These are phyloP conservation scores for Heterotis niloticus DNA, from an alignment of 2,113 vertebrate species.

Conservation along the genomic window DNA sequence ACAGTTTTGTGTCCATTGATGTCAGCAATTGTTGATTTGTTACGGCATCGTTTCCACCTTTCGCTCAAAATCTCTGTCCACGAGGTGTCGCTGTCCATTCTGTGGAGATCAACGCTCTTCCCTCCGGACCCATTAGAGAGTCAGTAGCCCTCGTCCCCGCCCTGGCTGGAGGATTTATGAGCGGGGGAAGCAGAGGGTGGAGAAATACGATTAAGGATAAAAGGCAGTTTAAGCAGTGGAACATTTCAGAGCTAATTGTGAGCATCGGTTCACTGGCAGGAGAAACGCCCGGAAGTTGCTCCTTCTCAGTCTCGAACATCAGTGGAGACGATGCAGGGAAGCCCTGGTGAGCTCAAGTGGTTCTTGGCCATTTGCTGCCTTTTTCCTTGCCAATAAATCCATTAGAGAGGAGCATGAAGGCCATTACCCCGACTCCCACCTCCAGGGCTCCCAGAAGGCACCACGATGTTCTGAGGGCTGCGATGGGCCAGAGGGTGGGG, in stretches of 20 bases:
- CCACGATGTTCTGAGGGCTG: not conserved
- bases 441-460: conserved; percentile 6
- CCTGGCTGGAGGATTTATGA: not conserved
- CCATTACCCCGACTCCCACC: not conserved
- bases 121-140: no score
- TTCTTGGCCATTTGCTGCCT: not conserved
- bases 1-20: no score
- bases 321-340: not conserved
- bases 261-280: not conserved
- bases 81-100: no score
- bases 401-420: not conserved
- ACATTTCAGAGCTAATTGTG: not conserved
- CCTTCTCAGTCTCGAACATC: not conserved
- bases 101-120: no score
- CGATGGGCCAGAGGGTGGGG: not conserved
- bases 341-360: not conserved
- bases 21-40: no score
- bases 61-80: no score
- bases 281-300: not conserved
- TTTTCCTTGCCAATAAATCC: conserved; percentile 15
- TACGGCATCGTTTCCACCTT: no score
- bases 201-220: not conserved
- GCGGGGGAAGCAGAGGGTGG: not conserved
- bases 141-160: not conserved
- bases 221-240: conserved; percentile 4